phyloP scores from a whole-genome alignment of 2,888 invertebrate species.

The Empis livida region DNA sequence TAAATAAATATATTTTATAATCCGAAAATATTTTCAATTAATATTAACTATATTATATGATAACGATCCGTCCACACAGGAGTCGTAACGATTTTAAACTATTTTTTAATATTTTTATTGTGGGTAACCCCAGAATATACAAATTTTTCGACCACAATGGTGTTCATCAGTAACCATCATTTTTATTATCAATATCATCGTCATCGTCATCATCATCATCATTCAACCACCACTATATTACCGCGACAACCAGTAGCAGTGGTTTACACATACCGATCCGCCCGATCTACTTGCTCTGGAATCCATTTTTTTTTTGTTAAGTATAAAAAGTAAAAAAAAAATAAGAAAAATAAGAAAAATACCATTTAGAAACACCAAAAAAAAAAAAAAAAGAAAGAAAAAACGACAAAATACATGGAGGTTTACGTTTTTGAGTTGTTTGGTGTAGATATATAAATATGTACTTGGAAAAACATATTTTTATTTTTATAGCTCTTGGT shows the following conservation, averaged over 20 bases:
- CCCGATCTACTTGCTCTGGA: not conserved
- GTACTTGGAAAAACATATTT: not conserved
- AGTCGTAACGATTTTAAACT: not conserved
- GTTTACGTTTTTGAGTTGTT: too few species aligned
- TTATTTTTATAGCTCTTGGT: too few species aligned
- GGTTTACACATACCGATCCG: constrained; percentile 21
- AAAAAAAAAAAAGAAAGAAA: too few species aligned
- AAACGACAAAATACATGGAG: too few species aligned
- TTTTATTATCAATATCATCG: constrained; percentile 1
- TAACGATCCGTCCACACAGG: not conserved
- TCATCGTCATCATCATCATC: constrained; percentile 4
- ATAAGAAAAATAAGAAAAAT: constrained; percentile 2
- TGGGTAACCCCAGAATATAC: constrained; percentile 2
- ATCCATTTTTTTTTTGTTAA: constrained; percentile 6
- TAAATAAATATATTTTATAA: too few species aligned
- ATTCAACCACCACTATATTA: constrained; percentile 18
- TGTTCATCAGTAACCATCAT: constrained; percentile 4
- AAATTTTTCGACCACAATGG: constrained; percentile 3
- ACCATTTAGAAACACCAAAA: too few species aligned
- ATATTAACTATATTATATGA: too few species aligned
- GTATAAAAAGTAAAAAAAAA: constrained; percentile 2
- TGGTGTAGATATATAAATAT: too few species aligned
- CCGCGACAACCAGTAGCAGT: constrained; percentile 38
- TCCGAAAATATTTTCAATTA: too few species aligned
- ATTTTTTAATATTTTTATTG: constrained; percentile 20